Evolutionary conservation across 2,797 vertebrate species (phyloP).

Genomic region (Loriculus beryllinus): DNA sequence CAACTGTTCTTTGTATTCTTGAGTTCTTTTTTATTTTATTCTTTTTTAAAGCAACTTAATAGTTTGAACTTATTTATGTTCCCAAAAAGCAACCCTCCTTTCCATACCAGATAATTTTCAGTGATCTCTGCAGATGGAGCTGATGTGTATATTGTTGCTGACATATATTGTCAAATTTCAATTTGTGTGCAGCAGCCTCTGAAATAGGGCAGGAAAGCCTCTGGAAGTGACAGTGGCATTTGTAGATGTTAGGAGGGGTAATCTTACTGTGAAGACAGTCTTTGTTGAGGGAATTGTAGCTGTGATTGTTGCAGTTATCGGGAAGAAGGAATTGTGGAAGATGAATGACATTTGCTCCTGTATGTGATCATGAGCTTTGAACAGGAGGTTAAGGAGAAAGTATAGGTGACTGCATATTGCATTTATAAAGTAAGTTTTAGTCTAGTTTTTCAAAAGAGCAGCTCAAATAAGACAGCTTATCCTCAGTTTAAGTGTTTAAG

Average conservation of each 20-base stretch:
- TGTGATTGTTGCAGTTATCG: neutral
- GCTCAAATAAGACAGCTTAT: slow-evolving; percentile 56
- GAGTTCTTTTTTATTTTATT: neutral
- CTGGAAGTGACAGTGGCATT: neutral
- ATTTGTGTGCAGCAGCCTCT: neutral
- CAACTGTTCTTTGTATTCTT: slow-evolving; percentile 25
- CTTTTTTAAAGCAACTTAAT: neutral
- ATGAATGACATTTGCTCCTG: neutral
- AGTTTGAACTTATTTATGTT: slow-evolving; percentile 20
- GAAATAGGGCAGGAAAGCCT: neutral
- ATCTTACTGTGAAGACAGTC: neutral
- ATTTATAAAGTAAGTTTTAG: slow-evolving; percentile 65
- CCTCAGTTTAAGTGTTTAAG: slow-evolving; percentile 42
- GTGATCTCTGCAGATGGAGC: neutral
- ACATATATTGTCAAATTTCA: neutral
- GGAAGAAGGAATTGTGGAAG: neutral
- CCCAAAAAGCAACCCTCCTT: neutral
- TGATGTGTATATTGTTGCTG: neutral
- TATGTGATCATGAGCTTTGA: slow-evolving; percentile 39
- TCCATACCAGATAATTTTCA: neutral
- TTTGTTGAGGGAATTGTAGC: neutral
- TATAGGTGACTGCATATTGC: slow-evolving; percentile 19
- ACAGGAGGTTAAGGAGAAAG: slow-evolving; percentile 24
- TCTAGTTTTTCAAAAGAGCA: slow-evolving; percentile 49
- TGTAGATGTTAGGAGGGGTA: neutral